Percentiles rank a stretch among this genome's conserved stretches.
Evolutionary conservation across 1,140 invertebrate species (phyloP).

Genomic region (Drosophila rhopaloa): DNA sequence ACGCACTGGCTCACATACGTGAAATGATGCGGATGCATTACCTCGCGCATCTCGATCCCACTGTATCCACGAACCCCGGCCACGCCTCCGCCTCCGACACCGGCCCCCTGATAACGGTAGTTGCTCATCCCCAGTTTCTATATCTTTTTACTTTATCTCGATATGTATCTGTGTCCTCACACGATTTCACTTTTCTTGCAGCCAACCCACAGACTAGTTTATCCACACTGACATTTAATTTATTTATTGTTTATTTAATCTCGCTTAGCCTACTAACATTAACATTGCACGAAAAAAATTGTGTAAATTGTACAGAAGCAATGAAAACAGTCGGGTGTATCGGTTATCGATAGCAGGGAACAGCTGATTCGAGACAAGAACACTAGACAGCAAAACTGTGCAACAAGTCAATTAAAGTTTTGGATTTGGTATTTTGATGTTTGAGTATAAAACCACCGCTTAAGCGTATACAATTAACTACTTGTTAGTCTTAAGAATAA

Average conservation of each 20-base stretch:
- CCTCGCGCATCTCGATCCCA: slow-evolving; percentile 49
- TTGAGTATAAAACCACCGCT: too few relatives aligned
- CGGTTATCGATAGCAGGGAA: slow-evolving; percentile 10
- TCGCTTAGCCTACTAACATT: background rate
- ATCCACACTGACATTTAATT: background rate
- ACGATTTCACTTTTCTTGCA: background rate
- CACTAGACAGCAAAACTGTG: slow-evolving; percentile 8
- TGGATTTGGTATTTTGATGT: background rate
- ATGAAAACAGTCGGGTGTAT: slow-evolving; percentile 27
- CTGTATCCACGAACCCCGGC: slow-evolving; percentile 86
- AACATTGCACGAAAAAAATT: slow-evolving; percentile 7
- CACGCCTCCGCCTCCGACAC: slow-evolving; percentile 82
- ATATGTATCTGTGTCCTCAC: too few relatives aligned
- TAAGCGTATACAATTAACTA: too few relatives aligned
- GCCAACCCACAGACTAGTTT: background rate
- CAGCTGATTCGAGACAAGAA: background rate
- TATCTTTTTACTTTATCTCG: background rate
- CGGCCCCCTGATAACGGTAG: slow-evolving; percentile 81
- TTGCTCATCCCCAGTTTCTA: slow-evolving; percentile 65
- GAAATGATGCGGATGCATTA: slow-evolving; percentile 87
- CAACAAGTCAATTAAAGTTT: slow-evolving; percentile 7
- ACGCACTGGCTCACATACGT: slow-evolving; percentile 91
- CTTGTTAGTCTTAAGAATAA: too few relatives aligned
- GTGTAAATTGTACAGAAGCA: slow-evolving; percentile 25
- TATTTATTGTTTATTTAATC: background rate